Conservation (phyloP, 2,888 invertebrate genomes). For the Mythimna impura region DNA sequence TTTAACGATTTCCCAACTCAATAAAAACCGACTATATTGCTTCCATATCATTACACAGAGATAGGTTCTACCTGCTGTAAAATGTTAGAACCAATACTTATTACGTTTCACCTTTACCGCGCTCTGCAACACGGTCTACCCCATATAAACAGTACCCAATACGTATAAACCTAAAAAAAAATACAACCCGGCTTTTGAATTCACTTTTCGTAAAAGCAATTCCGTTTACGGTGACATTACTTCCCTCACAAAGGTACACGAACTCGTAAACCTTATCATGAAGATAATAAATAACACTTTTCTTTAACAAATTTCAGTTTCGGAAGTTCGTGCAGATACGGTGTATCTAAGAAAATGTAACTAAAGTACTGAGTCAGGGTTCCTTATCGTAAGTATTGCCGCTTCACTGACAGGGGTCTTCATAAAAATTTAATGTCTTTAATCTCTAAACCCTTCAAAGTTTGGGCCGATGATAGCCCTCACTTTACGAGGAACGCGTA, state of each 20-base stretch:
- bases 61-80: conserved; percentile 27
- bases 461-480: conserved; percentile 80
- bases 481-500: conserved; percentile 81
- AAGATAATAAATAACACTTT: conserved; percentile 68
- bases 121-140: conserved; percentile 9
- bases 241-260: conserved; percentile 56
- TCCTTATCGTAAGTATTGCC: conserved; percentile 77
- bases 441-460: conserved; percentile 84
- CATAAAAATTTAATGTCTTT: conserved; percentile 86
- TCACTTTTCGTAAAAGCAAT: conserved; percentile 61
- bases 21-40: background rate
- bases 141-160: conserved; percentile 37
- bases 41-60: background rate
- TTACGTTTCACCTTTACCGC: conserved; percentile 20
- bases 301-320: conserved; percentile 68
- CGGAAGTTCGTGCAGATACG: conserved; percentile 66
- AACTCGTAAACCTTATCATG: conserved; percentile 64
- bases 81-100: conserved; percentile 32
- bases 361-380: conserved; percentile 74
- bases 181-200: conserved; percentile 47
- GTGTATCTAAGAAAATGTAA: conserved; percentile 69
- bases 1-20: no score
- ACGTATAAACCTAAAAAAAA: conserved; percentile 41
- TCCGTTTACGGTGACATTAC: conserved; percentile 57
- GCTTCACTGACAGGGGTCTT: conserved; percentile 82